Evolutionary conservation across 1,140 invertebrate genomes (phyloP).

Genomic region (Drosophila gunungcola): DNA sequence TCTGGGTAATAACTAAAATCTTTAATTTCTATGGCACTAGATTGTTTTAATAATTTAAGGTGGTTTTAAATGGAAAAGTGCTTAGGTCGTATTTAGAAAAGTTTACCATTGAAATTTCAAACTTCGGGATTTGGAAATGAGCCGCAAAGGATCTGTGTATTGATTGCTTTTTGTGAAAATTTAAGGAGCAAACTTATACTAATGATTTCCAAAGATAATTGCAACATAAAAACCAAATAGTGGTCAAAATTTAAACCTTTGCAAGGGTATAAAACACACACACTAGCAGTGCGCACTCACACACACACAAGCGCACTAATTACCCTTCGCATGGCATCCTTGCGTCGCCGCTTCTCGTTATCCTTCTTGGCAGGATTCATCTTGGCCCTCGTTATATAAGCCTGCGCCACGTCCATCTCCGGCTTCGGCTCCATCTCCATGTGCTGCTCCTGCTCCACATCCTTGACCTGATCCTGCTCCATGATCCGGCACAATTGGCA

Average conservation of each 20-base stretch:
- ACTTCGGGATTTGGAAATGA: too few relatives aligned
- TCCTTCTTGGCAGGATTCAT: conserved; percentile 80
- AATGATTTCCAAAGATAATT: not conserved
- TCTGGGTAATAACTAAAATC: too few relatives aligned
- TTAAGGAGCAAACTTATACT: too few relatives aligned
- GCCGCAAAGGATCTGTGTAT: too few relatives aligned
- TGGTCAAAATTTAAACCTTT: not conserved
- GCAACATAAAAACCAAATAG: too few relatives aligned
- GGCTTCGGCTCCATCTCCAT: conserved; percentile 32
- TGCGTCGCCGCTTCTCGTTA: conserved; percentile 78
- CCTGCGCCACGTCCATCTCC: conserved; percentile 57
- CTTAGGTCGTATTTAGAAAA: too few relatives aligned
- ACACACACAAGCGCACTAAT: conserved; percentile 46
- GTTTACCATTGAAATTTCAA: too few relatives aligned
- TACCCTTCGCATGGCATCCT: conserved; percentile 83
- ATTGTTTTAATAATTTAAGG: too few relatives aligned
- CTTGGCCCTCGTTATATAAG: conserved; percentile 81
- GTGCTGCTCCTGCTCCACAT: conserved; percentile 40
- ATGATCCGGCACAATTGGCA: conserved; percentile 46
- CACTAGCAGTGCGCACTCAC: conserved; percentile 1
- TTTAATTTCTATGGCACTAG: too few relatives aligned
- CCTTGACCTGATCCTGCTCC: conserved; percentile 44
- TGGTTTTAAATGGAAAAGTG: too few relatives aligned
- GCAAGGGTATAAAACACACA: conserved; percentile 14
- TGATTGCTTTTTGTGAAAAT: too few relatives aligned